Conservation (phyloP, 2,888 invertebrate genomes). For the Troilus luridus region DNA sequence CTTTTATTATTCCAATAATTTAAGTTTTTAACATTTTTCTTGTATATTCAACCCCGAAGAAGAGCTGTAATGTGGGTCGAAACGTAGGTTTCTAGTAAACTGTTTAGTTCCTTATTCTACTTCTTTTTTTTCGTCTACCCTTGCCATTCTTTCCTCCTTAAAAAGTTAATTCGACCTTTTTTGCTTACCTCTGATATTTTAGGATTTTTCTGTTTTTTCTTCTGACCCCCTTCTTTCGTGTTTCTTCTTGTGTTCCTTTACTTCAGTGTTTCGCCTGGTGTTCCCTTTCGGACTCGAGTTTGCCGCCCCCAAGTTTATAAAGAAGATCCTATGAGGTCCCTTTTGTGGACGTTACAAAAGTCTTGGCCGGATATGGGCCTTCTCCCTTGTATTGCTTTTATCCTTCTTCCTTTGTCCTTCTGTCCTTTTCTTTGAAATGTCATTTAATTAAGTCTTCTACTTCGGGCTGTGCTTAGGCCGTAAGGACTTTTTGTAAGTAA, state of each 20-base stretch:
- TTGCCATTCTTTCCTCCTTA: no score
- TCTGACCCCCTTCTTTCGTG: not conserved
- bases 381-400: not conserved
- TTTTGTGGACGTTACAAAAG: constrained; percentile 22
- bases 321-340: not conserved
- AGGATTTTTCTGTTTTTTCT: no score
- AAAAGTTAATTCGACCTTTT: no score
- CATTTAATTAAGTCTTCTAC: constrained; percentile 11
- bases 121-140: no score
- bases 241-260: no score
- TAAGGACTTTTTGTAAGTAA: not conserved
- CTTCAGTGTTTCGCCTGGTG: not conserved
- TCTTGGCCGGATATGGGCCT: not conserved
- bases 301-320: not conserved
- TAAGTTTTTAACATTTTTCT: no score
- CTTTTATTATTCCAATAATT: no score
- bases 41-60: no score
- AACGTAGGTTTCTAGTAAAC: no score
- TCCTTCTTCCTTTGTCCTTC: not conserved
- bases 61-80: no score
- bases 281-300: not conserved
- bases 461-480: not conserved
- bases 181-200: no score
- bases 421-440: not conserved
- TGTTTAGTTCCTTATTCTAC: no score